These are phyloP conservation scores for Sisyra terminalis DNA, from an alignment of 2,888 invertebrate genomes.

Conservation along the genomic window DNA sequence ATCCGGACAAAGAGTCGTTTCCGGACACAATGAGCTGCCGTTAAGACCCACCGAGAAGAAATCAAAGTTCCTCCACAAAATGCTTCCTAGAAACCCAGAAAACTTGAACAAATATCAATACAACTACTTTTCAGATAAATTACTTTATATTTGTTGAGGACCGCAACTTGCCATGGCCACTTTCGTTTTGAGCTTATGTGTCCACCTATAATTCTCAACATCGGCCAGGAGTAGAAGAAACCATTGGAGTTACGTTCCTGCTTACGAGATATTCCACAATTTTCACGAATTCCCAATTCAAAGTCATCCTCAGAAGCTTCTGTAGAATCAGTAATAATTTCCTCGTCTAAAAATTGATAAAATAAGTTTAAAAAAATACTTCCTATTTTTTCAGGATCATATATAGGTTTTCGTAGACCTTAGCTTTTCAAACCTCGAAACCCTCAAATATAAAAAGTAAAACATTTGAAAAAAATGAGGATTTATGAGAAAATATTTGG, in stretches of 20 bases:
- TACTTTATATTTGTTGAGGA: constrained; percentile 70
- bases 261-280: background rate
- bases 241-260: background rate
- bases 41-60: constrained; percentile 67
- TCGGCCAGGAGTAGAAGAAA: constrained; percentile 14
- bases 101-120: too few relatives aligned
- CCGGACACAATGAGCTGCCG: constrained; percentile 75
- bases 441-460: too few relatives aligned
- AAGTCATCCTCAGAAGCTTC: background rate
- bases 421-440: too few relatives aligned
- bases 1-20: constrained; percentile 62
- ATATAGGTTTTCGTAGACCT: too few relatives aligned
- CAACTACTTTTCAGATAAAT: too few relatives aligned
- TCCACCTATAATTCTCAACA: constrained; percentile 78
- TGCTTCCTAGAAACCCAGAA: constrained; percentile 43
- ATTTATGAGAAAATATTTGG: too few relatives aligned
- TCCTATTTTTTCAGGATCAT: too few relatives aligned
- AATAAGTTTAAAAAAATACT: too few relatives aligned
- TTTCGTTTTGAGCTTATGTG: constrained; percentile 59
- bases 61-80: constrained; percentile 81
- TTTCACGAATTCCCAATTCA: background rate
- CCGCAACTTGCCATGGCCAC: constrained; percentile 93
- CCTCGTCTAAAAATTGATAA: too few relatives aligned
- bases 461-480: too few relatives aligned
- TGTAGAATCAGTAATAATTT: background rate